Percentiles rank a stretch among this genome's conserved stretches.
phyloP scores from a whole-genome alignment of 2,113 vertebrate species.

The Neogale vison region DNA sequence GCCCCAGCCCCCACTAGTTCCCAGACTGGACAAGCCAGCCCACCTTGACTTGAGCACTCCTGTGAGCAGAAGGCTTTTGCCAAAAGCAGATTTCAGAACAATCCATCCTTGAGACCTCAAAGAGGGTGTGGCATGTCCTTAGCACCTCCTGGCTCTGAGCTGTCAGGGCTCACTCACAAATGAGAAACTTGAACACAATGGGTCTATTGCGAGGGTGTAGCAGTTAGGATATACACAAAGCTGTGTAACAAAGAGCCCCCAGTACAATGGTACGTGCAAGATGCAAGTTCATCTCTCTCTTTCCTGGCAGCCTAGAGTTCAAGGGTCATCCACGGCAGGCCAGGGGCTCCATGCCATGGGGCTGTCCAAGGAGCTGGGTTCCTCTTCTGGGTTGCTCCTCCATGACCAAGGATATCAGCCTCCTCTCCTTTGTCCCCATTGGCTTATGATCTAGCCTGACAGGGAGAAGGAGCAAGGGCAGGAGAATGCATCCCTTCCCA shows the following conservation, averaged over 20 bases:
- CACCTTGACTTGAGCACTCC: background rate
- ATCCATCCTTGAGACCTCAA: background rate
- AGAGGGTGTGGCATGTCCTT: too few relatives aligned
- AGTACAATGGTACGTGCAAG: rapidly evolving
- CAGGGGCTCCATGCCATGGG: background rate
- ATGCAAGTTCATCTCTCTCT: background rate
- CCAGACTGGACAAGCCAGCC: background rate
- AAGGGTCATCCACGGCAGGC: background rate
- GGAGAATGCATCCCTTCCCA: background rate
- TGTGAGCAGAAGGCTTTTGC: background rate
- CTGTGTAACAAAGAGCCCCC: background rate
- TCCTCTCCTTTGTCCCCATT: background rate
- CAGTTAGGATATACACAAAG: background rate
- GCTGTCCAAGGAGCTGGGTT: background rate
- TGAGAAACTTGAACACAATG: rapidly evolving
- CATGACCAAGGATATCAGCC: background rate
- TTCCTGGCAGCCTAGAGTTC: too few relatives aligned
- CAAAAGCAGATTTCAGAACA: background rate
- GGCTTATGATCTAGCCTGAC: background rate
- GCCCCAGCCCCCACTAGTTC: too few relatives aligned
- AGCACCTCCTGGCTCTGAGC: background rate
- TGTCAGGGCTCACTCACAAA: rapidly evolving
- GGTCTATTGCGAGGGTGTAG: background rate
- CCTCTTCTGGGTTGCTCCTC: rapidly evolving
- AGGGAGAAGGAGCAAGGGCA: background rate